Evolutionary conservation across 2,797 vertebrate genomes (phyloP).

Genomic region (Sebastes baramenuke): DNA sequence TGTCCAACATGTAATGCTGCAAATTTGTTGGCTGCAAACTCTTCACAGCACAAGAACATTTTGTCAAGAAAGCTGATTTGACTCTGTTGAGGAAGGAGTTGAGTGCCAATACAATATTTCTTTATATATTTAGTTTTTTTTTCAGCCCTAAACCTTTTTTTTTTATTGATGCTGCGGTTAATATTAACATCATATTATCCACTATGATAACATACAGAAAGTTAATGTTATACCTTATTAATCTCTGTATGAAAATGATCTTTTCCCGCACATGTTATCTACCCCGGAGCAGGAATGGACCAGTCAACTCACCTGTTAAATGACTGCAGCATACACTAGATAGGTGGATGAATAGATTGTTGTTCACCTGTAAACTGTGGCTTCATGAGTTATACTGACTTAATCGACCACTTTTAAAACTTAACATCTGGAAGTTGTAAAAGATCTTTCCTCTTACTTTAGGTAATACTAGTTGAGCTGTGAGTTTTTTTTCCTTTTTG

Average conservation of each 20-base stretch:
- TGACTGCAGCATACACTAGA: neutral
- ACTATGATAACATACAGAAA: neutral
- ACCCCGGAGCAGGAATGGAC: neutral
- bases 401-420: neutral
- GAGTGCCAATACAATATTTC: neutral
- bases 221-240: conserved; percentile 23
- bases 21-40: conserved; percentile 36
- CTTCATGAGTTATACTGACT: neutral
- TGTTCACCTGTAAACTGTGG: neutral
- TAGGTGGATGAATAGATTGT: neutral
- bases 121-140: neutral
- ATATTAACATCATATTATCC: neutral
- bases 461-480: too few relatives aligned
- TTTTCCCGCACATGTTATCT: neutral
- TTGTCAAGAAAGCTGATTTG: conserved; percentile 21
- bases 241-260: conserved; percentile 17
- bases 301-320: neutral
- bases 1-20: conserved; percentile 28
- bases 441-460: too few relatives aligned
- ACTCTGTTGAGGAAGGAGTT: neutral
- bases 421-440: neutral
- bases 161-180: neutral
- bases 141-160: neutral
- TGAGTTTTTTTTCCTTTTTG: neutral
- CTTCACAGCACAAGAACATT: conserved; percentile 26